Evolutionary conservation across 2,113 vertebrate species (phyloP), one percentile per base, ranked within the genome.

Genomic region (Pipra filicauda): DNA sequence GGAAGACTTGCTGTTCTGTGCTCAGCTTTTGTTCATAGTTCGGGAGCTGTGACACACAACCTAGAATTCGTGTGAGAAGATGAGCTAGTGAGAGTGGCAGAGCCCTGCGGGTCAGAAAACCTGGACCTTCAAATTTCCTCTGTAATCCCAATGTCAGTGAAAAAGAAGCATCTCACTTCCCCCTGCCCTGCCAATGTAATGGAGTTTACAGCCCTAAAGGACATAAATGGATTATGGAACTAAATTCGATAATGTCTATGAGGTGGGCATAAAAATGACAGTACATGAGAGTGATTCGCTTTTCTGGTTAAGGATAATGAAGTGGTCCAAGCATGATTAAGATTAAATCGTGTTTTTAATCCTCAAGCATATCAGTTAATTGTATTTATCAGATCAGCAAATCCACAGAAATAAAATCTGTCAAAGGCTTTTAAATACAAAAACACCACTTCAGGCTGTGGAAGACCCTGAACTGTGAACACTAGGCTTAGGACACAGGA

Each of bases 371-470:
- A 66, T 67, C 72, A 58, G 74, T 69, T 96, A 94, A 93, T 71
- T 96, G 43, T 89, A 81, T 73, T 94, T 89, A 88, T 46, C 81
- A 79, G 73, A 94, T 88, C 37, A 89, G 27, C 20, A 83, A 91
- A 73, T 79, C 13, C 19, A 69, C 6, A 6, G 35, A 17, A 85
- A 71, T n/a, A 49, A 48, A 31, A 43, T 58, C 28, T 54, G 9
- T 46, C 20, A 81, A 78, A 91, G 39, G 20, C 39, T 76, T 19
- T 49, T 69, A 81, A 69, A 78, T 35, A 67, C 3, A 72, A 72
- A 91, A 23, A 1, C 6, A 74, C 4, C 30, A 52, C 22, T 62
- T 74, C 8, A 77, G 13, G 15, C 14, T 74, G 58, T 85, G 31
- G n/a, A 78, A 87, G 70, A 48, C 11, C 21, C 41, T 58, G 37